Evolutionary conservation across 2,113 vertebrate genomes (phyloP), one percentile per base, ranked within the genome.

Genomic region (Pteropus alecto): DNA sequence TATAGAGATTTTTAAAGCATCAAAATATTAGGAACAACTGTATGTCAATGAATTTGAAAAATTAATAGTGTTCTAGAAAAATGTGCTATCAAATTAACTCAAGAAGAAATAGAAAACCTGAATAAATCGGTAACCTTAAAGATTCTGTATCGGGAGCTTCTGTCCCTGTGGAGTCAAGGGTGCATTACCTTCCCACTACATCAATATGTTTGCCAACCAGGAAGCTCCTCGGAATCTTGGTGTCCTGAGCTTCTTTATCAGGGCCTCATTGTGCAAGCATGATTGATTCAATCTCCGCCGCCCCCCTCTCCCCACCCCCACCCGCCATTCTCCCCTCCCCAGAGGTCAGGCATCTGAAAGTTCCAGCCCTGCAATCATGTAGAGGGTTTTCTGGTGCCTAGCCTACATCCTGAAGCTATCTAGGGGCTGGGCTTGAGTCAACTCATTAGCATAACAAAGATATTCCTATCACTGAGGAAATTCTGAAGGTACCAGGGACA

Each of bases 41-140:
- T 22, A 46, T 81, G 43, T 33, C 63, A 78, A 2, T 81, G 22
- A 63, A 90, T 83, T 89, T 94, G 38, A 86, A 97, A 77, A 30
- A 87, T 76, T 68, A 60, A 38, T 28, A 8, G 14, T 95, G 78
- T 96, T 92, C 84, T 78, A 56, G 43, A 79, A 88, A 93, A 93
- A 51, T 63, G 54, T 46, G 16, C 60, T 68, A 26, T 56, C 83
- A 90, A 74, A 87, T 90, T 90, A 83, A 94, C 87, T 97, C 46
- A 61, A 61, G 26, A 94, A 94, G 78, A 94, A 95, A 76, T 70
- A 77, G 41, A 88, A 94, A 87, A 38, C 67, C 19, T 96, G 56
- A 92, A 78, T 87, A 51, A 86, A 56, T 82, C 56, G 63, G 2
- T 92, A 89, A 86, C 54, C 51, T 76, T 95, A 94, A 76, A 76